Base-by-base conservation (phyloP, 2,888 invertebrate species). In the Ptychoptera albimana region DNA sequence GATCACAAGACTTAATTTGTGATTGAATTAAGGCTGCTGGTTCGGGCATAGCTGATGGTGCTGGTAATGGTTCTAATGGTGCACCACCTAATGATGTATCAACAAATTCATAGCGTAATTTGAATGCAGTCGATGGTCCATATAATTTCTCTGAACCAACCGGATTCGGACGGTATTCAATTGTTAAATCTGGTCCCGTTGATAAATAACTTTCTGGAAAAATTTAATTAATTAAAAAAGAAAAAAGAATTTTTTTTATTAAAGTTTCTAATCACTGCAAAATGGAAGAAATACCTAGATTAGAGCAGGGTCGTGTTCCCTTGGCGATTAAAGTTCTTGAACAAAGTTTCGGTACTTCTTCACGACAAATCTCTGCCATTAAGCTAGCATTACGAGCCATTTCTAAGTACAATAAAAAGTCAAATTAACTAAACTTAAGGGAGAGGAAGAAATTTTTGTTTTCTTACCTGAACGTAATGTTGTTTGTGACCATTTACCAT, bases 81-180 rank as follows among this genome's bases (percentile, higher is more conserved):
- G 48, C 48, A 31, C 48, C 48, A n/a, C 48, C 48, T 6, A 48
- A 36, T 10, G 45, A 40, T n/a, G 46, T 45, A 60, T 85, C 84
- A 14, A 87, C 82, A 58, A 87, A 87, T 64, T 87, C 87, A 63
- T 85, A 87, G 43, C 82, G 75, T 5, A 86, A 72, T 36, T 81
- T 72, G 60, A 86, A 86, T 51, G 79, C 73, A n/a, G 48, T 43
- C 15, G 42, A 23, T 11, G 48, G 48, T 7, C 48, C 48, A 46
- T 46, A 48, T 4, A 46, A 12, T 14, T 39, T 32, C 13, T 40
- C 44, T 13, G 44, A 40, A 10, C 46, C 46, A 13, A 14, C 43
- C 11, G 48, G 48, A 42, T 45, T 45, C 32, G 48, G 48, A 37
- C 40, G 41, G 35, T 45, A 83, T 50, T 82, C 72, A 48, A 86